phyloP scores from a whole-genome alignment of 2,113 vertebrate species.

The Reinhardtius hippoglossoides region DNA sequence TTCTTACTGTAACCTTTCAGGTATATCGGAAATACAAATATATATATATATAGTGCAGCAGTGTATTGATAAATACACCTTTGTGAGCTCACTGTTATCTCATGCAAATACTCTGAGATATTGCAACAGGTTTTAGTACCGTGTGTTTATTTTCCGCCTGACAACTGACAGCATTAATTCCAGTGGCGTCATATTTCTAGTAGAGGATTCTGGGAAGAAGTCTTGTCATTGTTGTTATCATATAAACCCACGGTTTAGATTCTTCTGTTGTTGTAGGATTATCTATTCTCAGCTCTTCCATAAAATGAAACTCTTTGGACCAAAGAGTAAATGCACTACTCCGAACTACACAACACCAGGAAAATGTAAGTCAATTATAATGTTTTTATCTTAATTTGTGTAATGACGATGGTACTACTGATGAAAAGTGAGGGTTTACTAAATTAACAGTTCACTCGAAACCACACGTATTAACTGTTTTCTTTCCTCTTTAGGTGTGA shows the following conservation, averaged over 20 bases:
- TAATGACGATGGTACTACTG: background rate
- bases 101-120: slow-evolving; percentile 52
- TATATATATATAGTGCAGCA: background rate
- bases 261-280: too few relatives aligned
- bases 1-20: background rate
- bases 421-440: background rate
- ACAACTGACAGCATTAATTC: background rate
- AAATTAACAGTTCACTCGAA: background rate
- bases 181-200: background rate
- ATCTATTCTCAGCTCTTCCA: too few relatives aligned
- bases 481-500: background rate
- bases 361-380: too few relatives aligned
- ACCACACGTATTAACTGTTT: background rate
- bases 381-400: too few relatives aligned
- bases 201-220: slow-evolving; percentile 11
- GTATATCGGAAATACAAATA: background rate
- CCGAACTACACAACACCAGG: too few relatives aligned
- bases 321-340: too few relatives aligned
- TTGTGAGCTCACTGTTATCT: slow-evolving; percentile 59
- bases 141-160: slow-evolving; percentile 23
- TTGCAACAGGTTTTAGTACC: slow-evolving; percentile 49
- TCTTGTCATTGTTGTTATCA: fast-evolving
- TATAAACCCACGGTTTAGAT: background rate
- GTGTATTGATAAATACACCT: background rate
- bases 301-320: too few relatives aligned